These are phyloP conservation scores for Cyanistes caeruleus DNA, from an alignment of 2,113 vertebrate species.

Conservation along the genomic window DNA sequence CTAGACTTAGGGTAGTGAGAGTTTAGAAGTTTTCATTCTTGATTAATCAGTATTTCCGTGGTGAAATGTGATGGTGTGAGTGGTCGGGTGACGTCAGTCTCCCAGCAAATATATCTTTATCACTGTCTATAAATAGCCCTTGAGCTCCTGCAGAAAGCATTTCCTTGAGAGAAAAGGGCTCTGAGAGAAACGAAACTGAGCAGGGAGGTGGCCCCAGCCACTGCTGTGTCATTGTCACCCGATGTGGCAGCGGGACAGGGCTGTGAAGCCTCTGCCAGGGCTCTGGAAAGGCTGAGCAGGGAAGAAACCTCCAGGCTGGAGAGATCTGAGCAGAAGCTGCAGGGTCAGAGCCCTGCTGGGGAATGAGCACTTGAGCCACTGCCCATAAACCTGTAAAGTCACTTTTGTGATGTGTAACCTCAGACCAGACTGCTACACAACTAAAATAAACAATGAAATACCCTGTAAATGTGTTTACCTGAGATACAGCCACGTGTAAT, in stretches of 20 bases:
- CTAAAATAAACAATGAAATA: slow-evolving; percentile 31
- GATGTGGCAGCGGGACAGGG: neutral
- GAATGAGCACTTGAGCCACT: neutral
- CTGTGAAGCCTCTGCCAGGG: neutral
- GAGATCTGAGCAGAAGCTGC: accelerated
- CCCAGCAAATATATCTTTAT: neutral
- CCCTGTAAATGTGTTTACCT: neutral
- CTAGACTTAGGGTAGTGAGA: neutral
- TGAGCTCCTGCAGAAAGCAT: neutral
- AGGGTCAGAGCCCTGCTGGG: neutral
- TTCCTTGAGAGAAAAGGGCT: neutral
- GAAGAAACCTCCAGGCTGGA: neutral
- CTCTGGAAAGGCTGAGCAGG: neutral
- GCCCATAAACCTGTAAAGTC: neutral
- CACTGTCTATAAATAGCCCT: neutral
- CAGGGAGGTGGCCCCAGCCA: neutral
- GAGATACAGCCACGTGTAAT: neutral
- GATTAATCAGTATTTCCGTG: neutral
- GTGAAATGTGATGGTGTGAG: neutral
- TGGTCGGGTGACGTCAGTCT: neutral
- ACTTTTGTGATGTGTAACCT: slow-evolving; percentile 3
- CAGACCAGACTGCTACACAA: neutral
- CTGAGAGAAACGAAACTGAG: neutral
- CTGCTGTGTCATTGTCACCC: neutral
- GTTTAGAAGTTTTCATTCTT: neutral